A percentile compares a stretch with the other conserved stretches of the same genome.
Conservation (phyloP, 2,888 invertebrate species). For the Napeogenes inachia region DNA sequence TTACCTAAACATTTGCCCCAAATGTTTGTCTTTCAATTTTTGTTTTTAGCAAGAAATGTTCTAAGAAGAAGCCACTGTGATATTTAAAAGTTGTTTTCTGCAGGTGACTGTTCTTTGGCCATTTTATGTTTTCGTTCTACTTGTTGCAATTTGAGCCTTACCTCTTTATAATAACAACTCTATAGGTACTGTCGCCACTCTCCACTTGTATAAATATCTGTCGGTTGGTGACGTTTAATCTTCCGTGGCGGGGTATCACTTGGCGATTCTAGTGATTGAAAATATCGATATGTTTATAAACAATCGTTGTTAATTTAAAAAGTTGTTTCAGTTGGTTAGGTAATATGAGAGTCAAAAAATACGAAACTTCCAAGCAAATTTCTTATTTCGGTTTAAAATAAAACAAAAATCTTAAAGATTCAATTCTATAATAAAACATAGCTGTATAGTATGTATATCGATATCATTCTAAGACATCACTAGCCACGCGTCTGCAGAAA, state of each 20-base stretch:
- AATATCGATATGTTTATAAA: slow-evolving; percentile 13
- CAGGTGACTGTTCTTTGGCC: slow-evolving; percentile 54
- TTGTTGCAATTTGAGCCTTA: slow-evolving; percentile 37
- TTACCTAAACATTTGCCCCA: too few relatives aligned
- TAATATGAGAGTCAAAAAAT: too few relatives aligned
- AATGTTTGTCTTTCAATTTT: too few relatives aligned
- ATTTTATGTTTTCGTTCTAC: slow-evolving; percentile 25
- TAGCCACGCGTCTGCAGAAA: slow-evolving; percentile 72
- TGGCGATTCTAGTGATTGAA: slow-evolving; percentile 48
- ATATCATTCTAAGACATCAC: slow-evolving; percentile 39
- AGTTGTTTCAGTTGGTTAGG: too few relatives aligned
- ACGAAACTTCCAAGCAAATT: too few relatives aligned
- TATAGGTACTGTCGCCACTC: slow-evolving; percentile 37
- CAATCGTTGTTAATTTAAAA: too few relatives aligned
- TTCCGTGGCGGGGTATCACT: slow-evolving; percentile 72
- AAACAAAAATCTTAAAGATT: too few relatives aligned
- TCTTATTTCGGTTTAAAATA: too few relatives aligned
- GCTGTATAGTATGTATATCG: slow-evolving; percentile 8
- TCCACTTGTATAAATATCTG: slow-evolving; percentile 48
- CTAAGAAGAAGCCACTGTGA: slow-evolving; percentile 30
- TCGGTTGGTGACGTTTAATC: slow-evolving; percentile 77
- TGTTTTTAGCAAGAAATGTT: neutral
- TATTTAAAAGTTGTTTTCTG: slow-evolving; percentile 50
- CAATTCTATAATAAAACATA: too few relatives aligned
- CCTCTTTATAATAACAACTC: slow-evolving; percentile 31